Percentiles rank a stretch among this genome's conserved stretches.
These are phyloP conservation scores for Zaprionus lineosus DNA, from an alignment of 2,888 invertebrate species.

Conservation along the genomic window DNA sequence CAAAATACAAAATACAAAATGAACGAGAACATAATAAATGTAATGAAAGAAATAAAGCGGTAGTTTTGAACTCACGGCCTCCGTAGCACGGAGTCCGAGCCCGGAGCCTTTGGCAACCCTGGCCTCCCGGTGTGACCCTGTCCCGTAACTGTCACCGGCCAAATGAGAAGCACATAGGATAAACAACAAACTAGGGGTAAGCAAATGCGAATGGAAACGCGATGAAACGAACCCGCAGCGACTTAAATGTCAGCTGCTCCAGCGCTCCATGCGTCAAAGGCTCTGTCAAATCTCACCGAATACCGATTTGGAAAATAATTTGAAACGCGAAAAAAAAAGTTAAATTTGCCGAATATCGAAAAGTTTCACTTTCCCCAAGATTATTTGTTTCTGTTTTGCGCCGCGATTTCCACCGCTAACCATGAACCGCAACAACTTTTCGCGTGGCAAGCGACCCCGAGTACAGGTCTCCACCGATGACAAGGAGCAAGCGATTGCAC, in stretches of 20 bases:
- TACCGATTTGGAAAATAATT: conserved; percentile 25
- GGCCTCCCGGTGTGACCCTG: conserved; percentile 20
- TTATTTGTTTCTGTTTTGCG: neutral
- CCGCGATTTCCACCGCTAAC: neutral
- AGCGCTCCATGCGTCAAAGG: conserved; percentile 19
- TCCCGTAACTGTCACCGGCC: conserved; percentile 29
- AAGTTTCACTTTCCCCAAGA: too few relatives aligned
- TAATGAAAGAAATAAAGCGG: conserved; percentile 13
- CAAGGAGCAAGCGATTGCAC: conserved; percentile 61
- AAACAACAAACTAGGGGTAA: conserved; percentile 15
- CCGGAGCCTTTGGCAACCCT: conserved; percentile 50
- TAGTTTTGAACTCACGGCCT: conserved; percentile 7
- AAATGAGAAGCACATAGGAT: conserved; percentile 4
- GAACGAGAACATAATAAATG: too few relatives aligned
- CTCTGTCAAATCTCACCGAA: conserved; percentile 42
- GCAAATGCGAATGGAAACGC: conserved; percentile 38
- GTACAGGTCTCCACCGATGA: conserved; percentile 63
- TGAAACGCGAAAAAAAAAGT: conserved; percentile 25
- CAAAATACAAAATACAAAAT: conserved; percentile 26
- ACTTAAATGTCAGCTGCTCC: conserved; percentile 63
- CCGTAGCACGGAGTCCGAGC: too few relatives aligned
- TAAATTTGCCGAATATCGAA: too few relatives aligned
- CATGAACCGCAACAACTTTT: conserved; percentile 48
- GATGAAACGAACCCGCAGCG: conserved; percentile 55
- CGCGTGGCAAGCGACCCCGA: conserved; percentile 61